phyloP scores from a whole-genome alignment of 2,888 invertebrate species.

The Callyntrura guangdongensis region DNA sequence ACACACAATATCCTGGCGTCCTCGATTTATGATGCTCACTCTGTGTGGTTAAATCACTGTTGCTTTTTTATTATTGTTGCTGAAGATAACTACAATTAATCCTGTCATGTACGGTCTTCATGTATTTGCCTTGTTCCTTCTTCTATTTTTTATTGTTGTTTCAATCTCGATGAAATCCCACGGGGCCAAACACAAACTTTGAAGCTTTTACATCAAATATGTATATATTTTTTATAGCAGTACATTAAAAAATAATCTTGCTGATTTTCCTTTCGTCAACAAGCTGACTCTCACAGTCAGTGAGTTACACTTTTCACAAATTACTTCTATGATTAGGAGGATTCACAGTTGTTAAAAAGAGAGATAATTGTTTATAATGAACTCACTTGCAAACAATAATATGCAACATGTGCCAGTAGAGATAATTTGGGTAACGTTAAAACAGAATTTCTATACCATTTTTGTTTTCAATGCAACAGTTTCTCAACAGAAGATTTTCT shows the following conservation, averaged over 20 bases:
- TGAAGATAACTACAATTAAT: constrained; percentile 59
- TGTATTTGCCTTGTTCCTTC: constrained; percentile 33
- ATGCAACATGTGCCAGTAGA: constrained; percentile 43
- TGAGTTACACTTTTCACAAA: constrained; percentile 28
- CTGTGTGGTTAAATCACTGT: constrained; percentile 13
- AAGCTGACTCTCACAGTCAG: not conserved
- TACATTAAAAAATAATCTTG: constrained; percentile 6
- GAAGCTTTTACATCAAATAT: not conserved
- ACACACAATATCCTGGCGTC: constrained; percentile 22
- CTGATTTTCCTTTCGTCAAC: constrained; percentile 51
- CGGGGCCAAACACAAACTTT: constrained; percentile 25
- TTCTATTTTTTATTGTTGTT: constrained; percentile 18
- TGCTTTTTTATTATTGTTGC: constrained; percentile 39
- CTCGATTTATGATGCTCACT: constrained; percentile 52
- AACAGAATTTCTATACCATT: not conserved
- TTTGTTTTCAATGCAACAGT: constrained; percentile 31
- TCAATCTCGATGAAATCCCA: constrained; percentile 56
- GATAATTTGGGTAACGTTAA: not conserved
- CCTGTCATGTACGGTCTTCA: constrained; percentile 10
- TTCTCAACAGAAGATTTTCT: constrained; percentile 39
- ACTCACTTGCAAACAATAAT: constrained; percentile 21
- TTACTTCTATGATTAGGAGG: not conserved
- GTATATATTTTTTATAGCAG: not conserved
- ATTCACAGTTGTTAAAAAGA: not conserved
- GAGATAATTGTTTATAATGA: constrained; percentile 8